Conservation (phyloP, 1,140 invertebrate genomes). For the Aradophagus sp. region DNA sequence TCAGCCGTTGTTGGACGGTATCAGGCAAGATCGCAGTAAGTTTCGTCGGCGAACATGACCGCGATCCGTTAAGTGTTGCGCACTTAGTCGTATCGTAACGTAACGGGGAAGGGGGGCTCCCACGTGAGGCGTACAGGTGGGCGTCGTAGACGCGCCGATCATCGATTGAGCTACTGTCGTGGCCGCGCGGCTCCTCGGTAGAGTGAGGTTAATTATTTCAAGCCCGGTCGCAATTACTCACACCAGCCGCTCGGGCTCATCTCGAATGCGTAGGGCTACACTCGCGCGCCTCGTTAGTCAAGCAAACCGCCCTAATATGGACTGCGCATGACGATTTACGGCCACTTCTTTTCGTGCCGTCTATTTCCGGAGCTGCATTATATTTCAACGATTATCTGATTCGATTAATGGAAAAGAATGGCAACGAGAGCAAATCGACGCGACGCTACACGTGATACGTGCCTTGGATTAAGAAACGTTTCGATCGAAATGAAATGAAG, state of each 20-base stretch:
- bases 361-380: conserved; percentile 56
- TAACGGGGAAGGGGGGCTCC: conserved; percentile 5
- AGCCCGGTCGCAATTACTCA: conserved; percentile 60
- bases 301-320: conserved; percentile 54
- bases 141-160: conserved; percentile 53
- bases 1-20: conserved; percentile 43
- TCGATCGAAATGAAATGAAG: no score
- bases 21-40: conserved; percentile 56
- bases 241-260: conserved; percentile 54
- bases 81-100: background rate
- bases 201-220: conserved; percentile 61
- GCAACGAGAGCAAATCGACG: conserved; percentile 39
- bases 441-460: conserved; percentile 27
- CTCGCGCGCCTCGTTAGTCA: conserved; percentile 53
- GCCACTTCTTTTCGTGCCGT: conserved; percentile 54
- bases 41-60: conserved; percentile 37
- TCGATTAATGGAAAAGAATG: conserved; percentile 52
- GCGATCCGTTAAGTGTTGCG: conserved; percentile 38
- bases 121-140: conserved; percentile 48
- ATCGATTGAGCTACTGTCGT: conserved; percentile 16
- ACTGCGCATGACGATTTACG: conserved; percentile 54
- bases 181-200: conserved; percentile 36
- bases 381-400: conserved; percentile 58
- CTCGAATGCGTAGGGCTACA: conserved; percentile 41
- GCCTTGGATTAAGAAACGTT: conserved; percentile 47